Conservation (phyloP, 2,113 vertebrate genomes). For the Microtus oregoni region DNA sequence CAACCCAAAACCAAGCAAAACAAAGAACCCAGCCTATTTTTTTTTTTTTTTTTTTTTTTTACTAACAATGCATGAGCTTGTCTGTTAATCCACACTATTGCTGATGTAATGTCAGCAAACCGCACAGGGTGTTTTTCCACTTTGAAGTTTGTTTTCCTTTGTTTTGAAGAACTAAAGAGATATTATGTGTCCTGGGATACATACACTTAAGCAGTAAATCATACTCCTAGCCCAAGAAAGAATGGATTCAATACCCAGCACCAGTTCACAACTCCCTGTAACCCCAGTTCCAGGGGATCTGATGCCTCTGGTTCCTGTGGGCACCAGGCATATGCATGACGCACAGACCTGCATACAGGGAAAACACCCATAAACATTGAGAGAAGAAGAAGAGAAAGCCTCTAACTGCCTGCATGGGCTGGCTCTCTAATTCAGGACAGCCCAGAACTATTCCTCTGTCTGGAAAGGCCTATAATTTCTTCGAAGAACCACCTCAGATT, state of each 20-base stretch:
- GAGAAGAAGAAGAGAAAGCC: not conserved
- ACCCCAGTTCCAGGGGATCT: not conserved
- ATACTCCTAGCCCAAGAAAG: too few relatives aligned
- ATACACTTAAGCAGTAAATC: not conserved
- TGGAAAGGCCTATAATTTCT: not conserved
- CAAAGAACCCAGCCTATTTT: not conserved
- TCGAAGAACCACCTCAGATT: not conserved
- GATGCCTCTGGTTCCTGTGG: not conserved
- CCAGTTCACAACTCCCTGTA: not conserved
- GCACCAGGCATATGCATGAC: not conserved
- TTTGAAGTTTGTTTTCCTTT: not conserved
- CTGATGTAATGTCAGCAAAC: not conserved
- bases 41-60: not conserved
- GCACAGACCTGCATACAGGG: not conserved
- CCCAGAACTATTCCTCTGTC: not conserved
- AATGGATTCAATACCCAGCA: not conserved
- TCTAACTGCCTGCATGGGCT: not conserved
- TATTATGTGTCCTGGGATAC: not conserved
- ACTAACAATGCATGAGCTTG: not conserved
- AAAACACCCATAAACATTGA: not conserved
- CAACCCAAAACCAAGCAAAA: not conserved
- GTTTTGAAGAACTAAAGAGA: not conserved
- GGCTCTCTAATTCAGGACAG: not conserved
- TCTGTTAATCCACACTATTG: not conserved
- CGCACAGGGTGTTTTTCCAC: not conserved